phyloP scores from a whole-genome alignment of 2,888 invertebrate species.

The Pachycephus smyrnensis region DNA sequence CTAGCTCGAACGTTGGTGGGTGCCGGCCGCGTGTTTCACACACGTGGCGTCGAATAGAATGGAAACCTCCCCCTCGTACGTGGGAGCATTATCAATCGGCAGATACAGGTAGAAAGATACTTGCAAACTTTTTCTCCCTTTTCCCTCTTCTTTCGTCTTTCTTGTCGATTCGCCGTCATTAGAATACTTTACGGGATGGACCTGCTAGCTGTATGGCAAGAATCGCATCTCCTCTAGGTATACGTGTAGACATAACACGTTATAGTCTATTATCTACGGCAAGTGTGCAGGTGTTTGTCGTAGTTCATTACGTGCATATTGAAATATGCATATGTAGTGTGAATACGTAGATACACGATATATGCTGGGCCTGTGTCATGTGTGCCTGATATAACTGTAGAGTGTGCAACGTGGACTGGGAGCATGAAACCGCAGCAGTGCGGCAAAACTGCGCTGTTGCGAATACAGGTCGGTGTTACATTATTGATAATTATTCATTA shows the following conservation, averaged over 20 bases:
- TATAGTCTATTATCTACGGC: background rate
- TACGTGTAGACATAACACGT: background rate
- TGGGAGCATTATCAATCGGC: background rate
- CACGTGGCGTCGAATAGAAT: background rate
- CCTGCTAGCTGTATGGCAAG: background rate
- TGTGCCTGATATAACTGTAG: conserved; percentile 15
- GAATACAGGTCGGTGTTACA: conserved; percentile 21
- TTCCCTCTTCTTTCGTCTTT: background rate
- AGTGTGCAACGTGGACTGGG: conserved; percentile 21
- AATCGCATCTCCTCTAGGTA: background rate
- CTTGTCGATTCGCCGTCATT: no score
- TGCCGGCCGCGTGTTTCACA: background rate
- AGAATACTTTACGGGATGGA: background rate
- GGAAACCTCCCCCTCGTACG: background rate
- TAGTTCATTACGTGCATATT: background rate
- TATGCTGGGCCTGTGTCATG: conserved; percentile 19
- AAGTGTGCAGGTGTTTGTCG: background rate
- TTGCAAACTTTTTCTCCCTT: background rate
- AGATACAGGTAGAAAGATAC: background rate
- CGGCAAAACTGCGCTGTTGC: conserved; percentile 31
- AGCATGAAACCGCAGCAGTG: conserved; percentile 39
- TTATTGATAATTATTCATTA: conserved; percentile 42
- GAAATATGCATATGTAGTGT: background rate
- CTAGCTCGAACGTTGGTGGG: background rate
- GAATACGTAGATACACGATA: background rate